Percentiles rank a stretch among this genome's conserved stretches.
Conservation (phyloP, 2,113 vertebrate genomes). For the Oplegnathus fasciatus region DNA sequence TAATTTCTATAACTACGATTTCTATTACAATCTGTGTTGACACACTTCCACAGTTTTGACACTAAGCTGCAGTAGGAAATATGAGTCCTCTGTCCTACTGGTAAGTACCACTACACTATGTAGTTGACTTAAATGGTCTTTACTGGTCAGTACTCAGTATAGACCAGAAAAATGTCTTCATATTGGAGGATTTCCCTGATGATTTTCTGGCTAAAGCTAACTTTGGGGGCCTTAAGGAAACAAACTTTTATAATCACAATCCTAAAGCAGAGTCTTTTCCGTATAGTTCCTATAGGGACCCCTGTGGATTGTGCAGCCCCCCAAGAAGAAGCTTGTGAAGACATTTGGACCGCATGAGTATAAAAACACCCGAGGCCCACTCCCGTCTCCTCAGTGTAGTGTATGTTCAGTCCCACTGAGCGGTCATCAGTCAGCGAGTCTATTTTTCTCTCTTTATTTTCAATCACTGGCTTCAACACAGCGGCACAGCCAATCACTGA, state of each 20-base stretch:
- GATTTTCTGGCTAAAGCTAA: not conserved
- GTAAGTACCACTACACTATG: too few relatives aligned
- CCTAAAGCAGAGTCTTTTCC: not conserved
- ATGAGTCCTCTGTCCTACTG: too few relatives aligned
- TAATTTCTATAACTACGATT: too few relatives aligned
- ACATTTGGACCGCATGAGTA: constrained; percentile 17
- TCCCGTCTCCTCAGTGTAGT: not conserved
- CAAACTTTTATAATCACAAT: not conserved
- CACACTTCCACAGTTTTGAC: too few relatives aligned
- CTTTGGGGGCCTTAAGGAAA: not conserved
- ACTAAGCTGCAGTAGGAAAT: too few relatives aligned
- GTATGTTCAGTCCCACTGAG: constrained; percentile 39
- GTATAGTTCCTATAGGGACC: not conserved
- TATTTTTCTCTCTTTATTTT: constrained; percentile 79
- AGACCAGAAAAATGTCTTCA: not conserved
- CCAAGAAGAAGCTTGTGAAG: not conserved
- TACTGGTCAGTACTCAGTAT: not conserved
- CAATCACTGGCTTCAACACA: constrained; percentile 60
- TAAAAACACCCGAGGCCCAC: constrained; percentile 5
- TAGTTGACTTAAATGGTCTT: not conserved
- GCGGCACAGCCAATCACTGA: constrained; percentile 61
- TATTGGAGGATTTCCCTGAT: not conserved
- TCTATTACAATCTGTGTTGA: too few relatives aligned
- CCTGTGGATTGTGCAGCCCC: not conserved
- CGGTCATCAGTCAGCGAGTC: constrained; percentile 69